A percentile compares a stretch with the other conserved stretches of the same genome.
Evolutionary conservation across 1,140 invertebrate species (phyloP).

Genomic region (Platorchestia sp.): DNA sequence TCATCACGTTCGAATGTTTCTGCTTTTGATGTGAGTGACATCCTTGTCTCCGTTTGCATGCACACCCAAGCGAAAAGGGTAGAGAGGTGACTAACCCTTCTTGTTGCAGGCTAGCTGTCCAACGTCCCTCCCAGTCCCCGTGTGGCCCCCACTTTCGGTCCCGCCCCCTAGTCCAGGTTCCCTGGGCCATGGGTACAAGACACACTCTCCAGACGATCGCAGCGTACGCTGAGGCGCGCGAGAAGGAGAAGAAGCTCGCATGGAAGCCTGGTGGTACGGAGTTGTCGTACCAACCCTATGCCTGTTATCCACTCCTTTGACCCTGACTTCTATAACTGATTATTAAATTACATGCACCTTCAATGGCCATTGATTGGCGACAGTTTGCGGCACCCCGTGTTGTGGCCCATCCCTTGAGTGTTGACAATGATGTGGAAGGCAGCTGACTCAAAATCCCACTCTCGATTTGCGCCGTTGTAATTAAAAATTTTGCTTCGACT

Average conservation of each 20-base stretch:
- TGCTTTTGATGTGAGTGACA: not conserved
- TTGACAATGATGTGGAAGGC: not conserved
- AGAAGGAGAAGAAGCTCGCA: not conserved
- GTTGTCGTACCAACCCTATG: not conserved
- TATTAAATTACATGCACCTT: not conserved
- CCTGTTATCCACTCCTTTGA: not conserved
- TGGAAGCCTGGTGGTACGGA: slow-evolving; percentile 20
- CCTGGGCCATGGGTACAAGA: not conserved
- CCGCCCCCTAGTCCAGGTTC: not conserved
- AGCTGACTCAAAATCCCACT: not conserved
- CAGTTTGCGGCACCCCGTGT: not conserved
- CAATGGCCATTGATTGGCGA: not conserved
- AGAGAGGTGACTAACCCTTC: not conserved
- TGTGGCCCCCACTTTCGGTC: not conserved
- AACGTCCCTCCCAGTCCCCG: slow-evolving; percentile 30
- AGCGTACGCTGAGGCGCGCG: slow-evolving; percentile 2
- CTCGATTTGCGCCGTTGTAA: not conserved
- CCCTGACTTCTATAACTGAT: not conserved
- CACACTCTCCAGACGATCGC: slow-evolving; percentile 14
- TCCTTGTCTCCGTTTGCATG: not conserved
- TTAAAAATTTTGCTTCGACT: not conserved
- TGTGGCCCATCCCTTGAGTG: not conserved
- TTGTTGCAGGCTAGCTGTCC: slow-evolving; percentile 28
- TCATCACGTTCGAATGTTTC: not conserved
- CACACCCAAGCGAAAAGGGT: not conserved